phyloP scores from a whole-genome alignment of 2,797 vertebrate genomes.

The Sitta carolinensis region DNA sequence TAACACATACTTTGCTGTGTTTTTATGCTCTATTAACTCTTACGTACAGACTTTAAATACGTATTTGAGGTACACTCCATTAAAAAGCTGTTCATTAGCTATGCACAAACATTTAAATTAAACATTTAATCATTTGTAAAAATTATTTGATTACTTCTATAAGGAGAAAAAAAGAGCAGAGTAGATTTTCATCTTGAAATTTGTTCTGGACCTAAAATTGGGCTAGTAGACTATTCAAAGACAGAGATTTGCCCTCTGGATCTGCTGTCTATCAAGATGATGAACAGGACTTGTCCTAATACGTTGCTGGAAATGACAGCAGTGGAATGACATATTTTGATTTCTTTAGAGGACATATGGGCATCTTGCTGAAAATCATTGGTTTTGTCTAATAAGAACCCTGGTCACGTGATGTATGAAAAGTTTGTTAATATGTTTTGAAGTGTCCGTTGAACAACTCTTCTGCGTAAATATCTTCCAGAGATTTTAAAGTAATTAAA shows the following conservation, averaged over 20 bases:
- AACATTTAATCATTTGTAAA: neutral
- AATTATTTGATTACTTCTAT: neutral
- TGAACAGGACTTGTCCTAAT: neutral
- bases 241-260: neutral
- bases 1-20: neutral
- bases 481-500: neutral
- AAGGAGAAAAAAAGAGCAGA: neutral
- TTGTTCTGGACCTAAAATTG: neutral
- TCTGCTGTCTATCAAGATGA: neutral
- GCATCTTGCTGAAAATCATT: neutral
- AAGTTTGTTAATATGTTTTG: neutral
- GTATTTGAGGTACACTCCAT: fast-evolving
- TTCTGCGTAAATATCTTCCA: neutral
- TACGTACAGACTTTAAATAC: neutral
- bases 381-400: neutral
- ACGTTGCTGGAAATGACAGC: neutral
- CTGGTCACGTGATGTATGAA: neutral
- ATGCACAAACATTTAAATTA: neutral
- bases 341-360: neutral
- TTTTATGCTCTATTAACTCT: neutral
- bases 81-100: neutral
- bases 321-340: neutral
- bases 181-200: neutral
- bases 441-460: neutral
- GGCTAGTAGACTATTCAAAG: neutral